Base-by-base conservation (phyloP, 2,888 invertebrate species). In the Calameuta filiformis region DNA sequence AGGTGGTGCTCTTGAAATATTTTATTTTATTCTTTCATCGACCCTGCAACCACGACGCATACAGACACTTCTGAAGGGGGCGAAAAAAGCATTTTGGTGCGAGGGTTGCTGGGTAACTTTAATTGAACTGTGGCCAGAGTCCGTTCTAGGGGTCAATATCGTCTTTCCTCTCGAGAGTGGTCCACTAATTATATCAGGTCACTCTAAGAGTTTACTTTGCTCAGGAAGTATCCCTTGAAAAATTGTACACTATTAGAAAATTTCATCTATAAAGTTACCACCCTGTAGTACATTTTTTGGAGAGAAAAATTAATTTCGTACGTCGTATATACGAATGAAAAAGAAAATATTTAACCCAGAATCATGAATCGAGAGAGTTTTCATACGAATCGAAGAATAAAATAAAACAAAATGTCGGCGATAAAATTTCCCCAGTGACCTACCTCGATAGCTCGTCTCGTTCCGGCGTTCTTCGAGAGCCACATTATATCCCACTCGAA, bases 141-240 rank as follows among this genome's bases (percentile, higher is more conserved):
- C 23, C 56, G 23, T 56, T 56, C 56, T 56, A 79, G 75, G 80
- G 79, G 76, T 80, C 79, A 77, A 81, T 84, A 84, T 83, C 83
- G 81, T 81, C 81, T 83, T 83, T 81, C 82, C 80, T 56, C 80
- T 81, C 73, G 82, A 83, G 85, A 84, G 83, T 81, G 84, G 83
- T 85, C 82, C 81, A 77, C 83, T 85, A 85, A 85, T 85, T 85
- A 85, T 73, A 74, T 80, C 71, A 80, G 74, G 76, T 71, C 77
- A 76, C 68, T 75, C 80, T 77, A 56, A 56, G 56, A 56, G 56
- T 15, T 15, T 56, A 23, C 23, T 56, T 56, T 23, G 23, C 56
- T 23, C 56, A 2, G 23, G 2, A 56, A 56, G 23, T 6, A 56
- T 56, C 56, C 23, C 56, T 56, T 23, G 23, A 56, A 56, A 23